Conservation (phyloP, 1,140 invertebrate species). For the Bactericera cockerelli region DNA sequence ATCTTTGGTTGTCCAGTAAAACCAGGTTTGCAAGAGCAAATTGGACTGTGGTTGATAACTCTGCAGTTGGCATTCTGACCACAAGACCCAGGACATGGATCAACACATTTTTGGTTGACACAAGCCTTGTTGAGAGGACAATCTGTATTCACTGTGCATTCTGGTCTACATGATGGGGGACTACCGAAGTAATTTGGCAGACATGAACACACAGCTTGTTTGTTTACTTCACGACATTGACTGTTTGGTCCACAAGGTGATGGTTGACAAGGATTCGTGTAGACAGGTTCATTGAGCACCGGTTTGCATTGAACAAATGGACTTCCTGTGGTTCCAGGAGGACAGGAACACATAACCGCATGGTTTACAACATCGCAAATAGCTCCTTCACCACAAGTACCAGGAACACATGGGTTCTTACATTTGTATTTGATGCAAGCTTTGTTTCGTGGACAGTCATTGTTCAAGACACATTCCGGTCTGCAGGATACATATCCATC, state of each 20-base stretch:
- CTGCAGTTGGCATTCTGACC: conserved; percentile 34
- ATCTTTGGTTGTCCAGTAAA: conserved; percentile 24
- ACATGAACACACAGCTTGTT: conserved; percentile 38
- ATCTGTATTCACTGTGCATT: conserved; percentile 39
- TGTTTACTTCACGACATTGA: conserved; percentile 34
- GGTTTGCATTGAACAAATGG: conserved; percentile 35
- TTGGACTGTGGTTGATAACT: conserved; percentile 30
- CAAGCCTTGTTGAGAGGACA: conserved; percentile 37
- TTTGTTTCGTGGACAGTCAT: conserved; percentile 42
- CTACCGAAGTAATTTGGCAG: conserved; percentile 35
- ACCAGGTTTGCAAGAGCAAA: conserved; percentile 31
- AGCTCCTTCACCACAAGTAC: conserved; percentile 46
- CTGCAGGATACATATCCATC: conserved; percentile 38
- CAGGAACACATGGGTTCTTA: conserved; percentile 44
- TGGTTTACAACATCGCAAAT: conserved; percentile 51
- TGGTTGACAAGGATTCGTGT: conserved; percentile 30
- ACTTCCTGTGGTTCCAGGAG: conserved; percentile 44
- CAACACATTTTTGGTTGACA: conserved; percentile 37
- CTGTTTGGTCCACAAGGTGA: conserved; percentile 41
- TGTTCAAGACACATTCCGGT: conserved; percentile 49
- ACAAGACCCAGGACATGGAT: conserved; percentile 41
- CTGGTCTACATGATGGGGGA: conserved; percentile 37
- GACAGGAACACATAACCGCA: conserved; percentile 48
- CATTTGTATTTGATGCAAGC: conserved; percentile 50
- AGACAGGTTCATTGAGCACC: conserved; percentile 18